phyloP scores from a whole-genome alignment of 2,888 invertebrate species.

The Epinotia demarniana region DNA sequence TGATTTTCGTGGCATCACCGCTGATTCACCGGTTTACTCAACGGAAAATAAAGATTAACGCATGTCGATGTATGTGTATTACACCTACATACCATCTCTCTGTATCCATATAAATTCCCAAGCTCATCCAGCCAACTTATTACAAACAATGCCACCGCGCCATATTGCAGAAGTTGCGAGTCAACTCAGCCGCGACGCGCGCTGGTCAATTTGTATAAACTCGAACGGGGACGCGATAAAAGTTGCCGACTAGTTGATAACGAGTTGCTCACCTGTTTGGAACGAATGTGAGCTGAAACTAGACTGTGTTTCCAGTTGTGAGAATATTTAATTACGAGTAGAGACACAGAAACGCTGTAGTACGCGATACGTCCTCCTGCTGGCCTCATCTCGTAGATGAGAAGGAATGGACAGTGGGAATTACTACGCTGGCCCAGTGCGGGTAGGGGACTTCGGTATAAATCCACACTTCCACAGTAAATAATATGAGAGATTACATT shows the following conservation, averaged over 20 bases:
- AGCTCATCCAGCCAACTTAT: slow-evolving; percentile 26
- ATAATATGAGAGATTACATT: no score
- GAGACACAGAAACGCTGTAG: not conserved
- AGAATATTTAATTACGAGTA: not conserved
- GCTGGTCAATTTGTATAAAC: slow-evolving; percentile 41
- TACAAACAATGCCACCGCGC: slow-evolving; percentile 30
- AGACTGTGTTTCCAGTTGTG: not conserved
- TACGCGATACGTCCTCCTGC: not conserved
- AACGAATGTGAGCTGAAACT: slow-evolving; percentile 6
- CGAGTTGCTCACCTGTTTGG: slow-evolving; percentile 38
- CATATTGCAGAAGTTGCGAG: slow-evolving; percentile 28
- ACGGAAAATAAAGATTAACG: no score
- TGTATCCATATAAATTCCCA: slow-evolving; percentile 1
- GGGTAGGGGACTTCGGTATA: no score
- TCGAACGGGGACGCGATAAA: slow-evolving; percentile 37
- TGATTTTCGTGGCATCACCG: no score
- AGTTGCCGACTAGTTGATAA: slow-evolving; percentile 42
- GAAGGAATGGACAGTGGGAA: no score
- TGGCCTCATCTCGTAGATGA: no score
- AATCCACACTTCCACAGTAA: no score
- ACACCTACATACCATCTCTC: no score
- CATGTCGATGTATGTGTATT: no score
- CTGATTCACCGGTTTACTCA: no score
- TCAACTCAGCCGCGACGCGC: slow-evolving; percentile 20
- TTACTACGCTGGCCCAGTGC: no score